A percentile compares a stretch with the other conserved stretches of the same genome.
phyloP scores from a whole-genome alignment of 2,113 vertebrate species.

The Corynorhinus townsendii region DNA sequence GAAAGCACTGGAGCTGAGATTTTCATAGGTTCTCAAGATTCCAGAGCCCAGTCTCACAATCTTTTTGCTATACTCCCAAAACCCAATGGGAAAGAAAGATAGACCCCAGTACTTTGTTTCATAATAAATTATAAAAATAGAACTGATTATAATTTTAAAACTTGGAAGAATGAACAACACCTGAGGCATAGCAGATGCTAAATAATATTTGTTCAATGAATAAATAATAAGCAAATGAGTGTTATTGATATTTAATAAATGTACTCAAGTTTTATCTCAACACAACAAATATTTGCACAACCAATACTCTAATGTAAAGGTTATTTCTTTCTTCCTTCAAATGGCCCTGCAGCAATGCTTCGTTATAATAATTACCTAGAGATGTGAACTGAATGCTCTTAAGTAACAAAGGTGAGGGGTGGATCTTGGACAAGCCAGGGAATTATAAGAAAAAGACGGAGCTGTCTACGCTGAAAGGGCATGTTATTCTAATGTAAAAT shows the following conservation, averaged over 20 bases:
- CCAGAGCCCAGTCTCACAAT: not conserved
- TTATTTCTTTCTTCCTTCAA: not conserved
- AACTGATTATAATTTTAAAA: not conserved
- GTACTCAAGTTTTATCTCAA: not conserved
- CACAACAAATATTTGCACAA: not conserved
- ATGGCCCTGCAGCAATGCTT: not conserved
- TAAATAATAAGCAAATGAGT: not conserved
- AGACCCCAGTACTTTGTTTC: not conserved
- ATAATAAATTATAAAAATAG: not conserved
- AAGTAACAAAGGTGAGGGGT: not conserved
- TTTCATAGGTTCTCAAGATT: not conserved
- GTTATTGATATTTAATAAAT: not conserved
- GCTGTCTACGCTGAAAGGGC: not conserved
- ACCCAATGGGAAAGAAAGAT: not conserved
- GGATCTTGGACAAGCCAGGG: not conserved
- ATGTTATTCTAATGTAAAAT: not conserved
- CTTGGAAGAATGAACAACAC: not conserved
- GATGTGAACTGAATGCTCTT: not conserved
- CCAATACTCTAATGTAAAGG: not conserved
- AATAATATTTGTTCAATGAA: not conserved
- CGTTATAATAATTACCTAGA: not conserved
- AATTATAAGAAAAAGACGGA: not conserved
- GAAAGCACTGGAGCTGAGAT: not conserved
- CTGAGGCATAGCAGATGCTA: not conserved
- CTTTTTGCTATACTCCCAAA: not conserved